Conservation (phyloP, 23 tunicate species). For the Halocynthia aurantium region DNA sequence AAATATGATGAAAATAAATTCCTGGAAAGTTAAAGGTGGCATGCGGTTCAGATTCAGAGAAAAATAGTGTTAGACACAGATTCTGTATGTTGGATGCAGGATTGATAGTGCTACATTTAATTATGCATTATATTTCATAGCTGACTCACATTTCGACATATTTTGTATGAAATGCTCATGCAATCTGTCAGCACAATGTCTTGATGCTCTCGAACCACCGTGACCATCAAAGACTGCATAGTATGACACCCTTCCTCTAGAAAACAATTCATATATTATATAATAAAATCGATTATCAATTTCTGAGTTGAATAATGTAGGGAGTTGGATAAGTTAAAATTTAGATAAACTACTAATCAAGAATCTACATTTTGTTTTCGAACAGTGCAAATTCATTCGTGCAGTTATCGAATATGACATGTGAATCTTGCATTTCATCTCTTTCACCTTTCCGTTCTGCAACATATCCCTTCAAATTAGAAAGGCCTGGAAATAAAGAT, state of each 20-base stretch:
- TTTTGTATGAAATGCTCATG: conserved; percentile 59
- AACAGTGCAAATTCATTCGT: conserved; percentile 47
- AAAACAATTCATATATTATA: background rate
- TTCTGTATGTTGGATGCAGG: background rate
- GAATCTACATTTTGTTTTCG: conserved; percentile 46
- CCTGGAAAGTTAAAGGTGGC: background rate
- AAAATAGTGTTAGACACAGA: background rate
- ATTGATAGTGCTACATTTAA: background rate
- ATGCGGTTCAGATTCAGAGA: too few species aligned
- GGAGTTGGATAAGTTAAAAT: too few species aligned
- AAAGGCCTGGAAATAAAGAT: conserved; percentile 5
- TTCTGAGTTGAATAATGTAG: too few species aligned
- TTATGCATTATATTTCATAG: background rate
- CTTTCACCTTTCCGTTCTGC: conserved; percentile 91
- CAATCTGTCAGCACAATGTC: conserved; percentile 43
- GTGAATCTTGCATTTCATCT: conserved; percentile 90
- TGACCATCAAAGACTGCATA: conserved; percentile 93
- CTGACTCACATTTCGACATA: conserved; percentile 55
- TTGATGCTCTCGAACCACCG: conserved; percentile 71
- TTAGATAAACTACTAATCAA: background rate
- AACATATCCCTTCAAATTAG: conserved; percentile 24
- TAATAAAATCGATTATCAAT: too few species aligned
- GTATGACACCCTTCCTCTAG: conserved; percentile 70
- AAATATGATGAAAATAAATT: background rate
- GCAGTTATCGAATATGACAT: conserved; percentile 54